phyloP scores from a whole-genome alignment of 2,113 vertebrate genomes.

The Tinamus guttatus region DNA sequence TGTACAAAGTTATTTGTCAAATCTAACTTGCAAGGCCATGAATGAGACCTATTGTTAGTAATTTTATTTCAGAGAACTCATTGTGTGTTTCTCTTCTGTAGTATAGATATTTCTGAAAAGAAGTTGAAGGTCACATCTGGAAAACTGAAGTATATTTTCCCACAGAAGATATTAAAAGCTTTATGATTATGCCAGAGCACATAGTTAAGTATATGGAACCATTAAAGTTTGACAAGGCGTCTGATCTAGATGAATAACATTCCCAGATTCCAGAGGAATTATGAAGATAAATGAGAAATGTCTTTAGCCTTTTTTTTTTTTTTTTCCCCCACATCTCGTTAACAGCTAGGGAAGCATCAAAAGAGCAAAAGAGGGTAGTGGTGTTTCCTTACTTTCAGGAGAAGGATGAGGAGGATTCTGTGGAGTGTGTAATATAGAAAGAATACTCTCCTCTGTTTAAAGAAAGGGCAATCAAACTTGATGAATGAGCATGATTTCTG shows the following conservation, averaged over 20 bases:
- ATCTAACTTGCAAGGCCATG: background rate
- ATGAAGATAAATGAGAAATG: conserved; percentile 48
- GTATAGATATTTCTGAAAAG: conserved; percentile 31
- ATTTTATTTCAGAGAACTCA: background rate
- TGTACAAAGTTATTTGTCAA: background rate
- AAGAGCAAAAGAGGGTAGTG: background rate
- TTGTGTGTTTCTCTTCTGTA: background rate
- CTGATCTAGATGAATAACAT: conserved; percentile 62
- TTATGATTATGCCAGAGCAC: conserved; percentile 61
- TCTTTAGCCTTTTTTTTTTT: background rate
- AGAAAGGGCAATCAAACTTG: background rate
- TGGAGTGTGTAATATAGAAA: conserved; percentile 22
- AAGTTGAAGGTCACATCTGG: conserved; percentile 57
- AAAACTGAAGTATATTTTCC: conserved; percentile 53
- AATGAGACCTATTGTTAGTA: background rate
- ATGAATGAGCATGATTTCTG: conserved; percentile 41
- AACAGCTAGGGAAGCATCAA: background rate
- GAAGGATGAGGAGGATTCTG: background rate
- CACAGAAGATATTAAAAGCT: conserved; percentile 54
- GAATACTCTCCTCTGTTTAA: conserved; percentile 12
- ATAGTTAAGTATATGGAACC: conserved; percentile 56
- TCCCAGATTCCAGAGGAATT: conserved; percentile 51
- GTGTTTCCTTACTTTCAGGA: background rate
- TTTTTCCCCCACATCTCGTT: background rate
- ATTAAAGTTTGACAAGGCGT: conserved; percentile 59